phyloP scores from a whole-genome alignment of 2,797 vertebrate species.

The Steatocranus sp. region DNA sequence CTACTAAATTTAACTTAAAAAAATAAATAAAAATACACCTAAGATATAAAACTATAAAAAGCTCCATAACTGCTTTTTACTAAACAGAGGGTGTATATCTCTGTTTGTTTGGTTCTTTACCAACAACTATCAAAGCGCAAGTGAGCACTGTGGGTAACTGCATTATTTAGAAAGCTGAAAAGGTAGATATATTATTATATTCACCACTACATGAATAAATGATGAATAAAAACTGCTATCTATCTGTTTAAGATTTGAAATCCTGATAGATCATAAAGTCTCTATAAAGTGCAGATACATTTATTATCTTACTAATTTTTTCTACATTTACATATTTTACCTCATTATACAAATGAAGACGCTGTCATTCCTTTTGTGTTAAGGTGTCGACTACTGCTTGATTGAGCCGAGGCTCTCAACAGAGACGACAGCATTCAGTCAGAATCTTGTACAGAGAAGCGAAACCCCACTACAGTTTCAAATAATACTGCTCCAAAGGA shows the following conservation, averaged over 20 bases:
- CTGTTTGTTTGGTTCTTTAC: neutral
- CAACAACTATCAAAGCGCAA: constrained; percentile 2
- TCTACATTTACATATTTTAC: fast-evolving
- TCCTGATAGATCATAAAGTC: neutral
- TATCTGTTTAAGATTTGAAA: neutral
- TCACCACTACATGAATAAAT: constrained; percentile 34
- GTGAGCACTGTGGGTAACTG: neutral
- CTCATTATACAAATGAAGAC: neutral
- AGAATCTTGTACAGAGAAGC: neutral
- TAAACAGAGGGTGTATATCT: neutral
- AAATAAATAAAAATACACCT: neutral
- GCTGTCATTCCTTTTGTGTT: neutral
- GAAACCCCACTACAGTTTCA: neutral
- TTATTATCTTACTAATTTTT: neutral
- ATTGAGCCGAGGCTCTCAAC: neutral
- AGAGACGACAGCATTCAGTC: neutral
- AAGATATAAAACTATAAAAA: neutral
- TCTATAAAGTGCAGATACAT: neutral
- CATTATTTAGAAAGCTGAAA: constrained; percentile 34
- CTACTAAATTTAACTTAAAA: neutral
- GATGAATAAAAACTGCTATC: neutral
- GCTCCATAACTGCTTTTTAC: neutral
- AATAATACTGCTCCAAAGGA: neutral
- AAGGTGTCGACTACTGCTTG: neutral
- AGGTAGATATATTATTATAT: constrained; percentile 1